Percentiles rank a stretch among this genome's conserved stretches.
Evolutionary conservation across 1,140 invertebrate genomes (phyloP).

Genomic region (Nautilus pompilius): DNA sequence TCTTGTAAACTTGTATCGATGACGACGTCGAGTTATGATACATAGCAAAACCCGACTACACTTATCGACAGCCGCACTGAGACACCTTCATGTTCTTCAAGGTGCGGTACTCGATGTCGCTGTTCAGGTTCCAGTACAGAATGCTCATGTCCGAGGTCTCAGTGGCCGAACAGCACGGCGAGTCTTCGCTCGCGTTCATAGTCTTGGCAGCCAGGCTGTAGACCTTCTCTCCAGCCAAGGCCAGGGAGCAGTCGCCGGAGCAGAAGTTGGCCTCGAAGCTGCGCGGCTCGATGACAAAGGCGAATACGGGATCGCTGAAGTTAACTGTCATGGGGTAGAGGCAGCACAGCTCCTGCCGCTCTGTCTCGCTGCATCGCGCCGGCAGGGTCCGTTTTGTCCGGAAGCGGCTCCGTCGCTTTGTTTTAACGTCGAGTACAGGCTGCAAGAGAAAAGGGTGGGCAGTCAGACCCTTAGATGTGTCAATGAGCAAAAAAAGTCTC

Average conservation of each 20-base stretch:
- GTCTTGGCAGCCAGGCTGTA: conserved; percentile 71
- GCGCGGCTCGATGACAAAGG: conserved; percentile 85
- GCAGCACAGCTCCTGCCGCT: conserved; percentile 66
- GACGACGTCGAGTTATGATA: too few relatives aligned
- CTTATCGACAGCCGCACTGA: conserved; percentile 86
- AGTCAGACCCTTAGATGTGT: not conserved
- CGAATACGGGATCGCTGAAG: conserved; percentile 87
- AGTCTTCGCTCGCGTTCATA: conserved; percentile 67
- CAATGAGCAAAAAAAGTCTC: not conserved
- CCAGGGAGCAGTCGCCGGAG: conserved; percentile 31
- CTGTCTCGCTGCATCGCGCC: conserved; percentile 21
- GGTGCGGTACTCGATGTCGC: conserved; percentile 89
- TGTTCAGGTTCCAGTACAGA: conserved; percentile 87
- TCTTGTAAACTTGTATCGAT: too few relatives aligned
- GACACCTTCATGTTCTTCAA: conserved; percentile 95
- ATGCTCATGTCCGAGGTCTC: conserved; percentile 89
- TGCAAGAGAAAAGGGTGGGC: conserved; percentile 16
- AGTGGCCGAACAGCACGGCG: conserved; percentile 90
- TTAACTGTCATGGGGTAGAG: conserved; percentile 87
- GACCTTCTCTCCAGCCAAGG: conserved; percentile 68
- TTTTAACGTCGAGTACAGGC: conserved; percentile 81
- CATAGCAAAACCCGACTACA: too few relatives aligned
- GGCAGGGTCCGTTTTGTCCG: conserved; percentile 54
- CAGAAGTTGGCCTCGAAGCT: conserved; percentile 38
- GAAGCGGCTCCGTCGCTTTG: conserved; percentile 58